Evolutionary conservation across 2,888 invertebrate species (phyloP).

Genomic region (Cyclophora punctaria): DNA sequence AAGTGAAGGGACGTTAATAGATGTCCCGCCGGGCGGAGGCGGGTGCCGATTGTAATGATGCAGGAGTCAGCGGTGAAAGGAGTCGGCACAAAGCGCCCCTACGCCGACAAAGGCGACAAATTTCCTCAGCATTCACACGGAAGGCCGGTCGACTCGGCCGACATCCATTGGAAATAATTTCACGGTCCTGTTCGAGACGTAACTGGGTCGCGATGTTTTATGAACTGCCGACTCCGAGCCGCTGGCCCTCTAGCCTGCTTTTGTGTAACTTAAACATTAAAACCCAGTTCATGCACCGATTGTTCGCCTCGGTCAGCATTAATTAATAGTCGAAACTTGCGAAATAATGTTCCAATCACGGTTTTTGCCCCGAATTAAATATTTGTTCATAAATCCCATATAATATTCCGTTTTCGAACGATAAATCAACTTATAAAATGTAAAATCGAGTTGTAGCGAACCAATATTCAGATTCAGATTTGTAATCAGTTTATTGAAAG

Average conservation of each 20-base stretch:
- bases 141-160: conserved; percentile 29
- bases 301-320: conserved; percentile 1
- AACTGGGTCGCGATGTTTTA: conserved; percentile 60
- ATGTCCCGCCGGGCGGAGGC: too few relatives aligned
- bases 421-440: too few relatives aligned
- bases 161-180: conserved; percentile 52
- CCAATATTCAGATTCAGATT: too few relatives aligned
- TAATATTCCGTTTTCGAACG: too few relatives aligned
- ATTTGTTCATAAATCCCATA: too few relatives aligned
- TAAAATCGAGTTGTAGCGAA: too few relatives aligned
- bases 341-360: neutral
- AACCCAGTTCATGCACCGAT: conserved; percentile 11
- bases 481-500: too few relatives aligned
- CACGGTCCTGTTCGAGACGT: conserved; percentile 48
- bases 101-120: conserved; percentile 48
- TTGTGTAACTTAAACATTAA: conserved; percentile 5
- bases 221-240: conserved; percentile 15
- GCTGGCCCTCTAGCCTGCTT: conserved; percentile 11
- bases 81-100: conserved; percentile 34
- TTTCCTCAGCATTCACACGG: conserved; percentile 47
- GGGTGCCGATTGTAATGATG: conserved; percentile 3
- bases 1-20: too few relatives aligned
- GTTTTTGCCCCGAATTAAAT: neutral
- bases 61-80: conserved; percentile 28
- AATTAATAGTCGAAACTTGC: neutral